These are phyloP conservation scores for Chymomyza costata DNA, from an alignment of 1,140 invertebrate species.

Conservation along the genomic window DNA sequence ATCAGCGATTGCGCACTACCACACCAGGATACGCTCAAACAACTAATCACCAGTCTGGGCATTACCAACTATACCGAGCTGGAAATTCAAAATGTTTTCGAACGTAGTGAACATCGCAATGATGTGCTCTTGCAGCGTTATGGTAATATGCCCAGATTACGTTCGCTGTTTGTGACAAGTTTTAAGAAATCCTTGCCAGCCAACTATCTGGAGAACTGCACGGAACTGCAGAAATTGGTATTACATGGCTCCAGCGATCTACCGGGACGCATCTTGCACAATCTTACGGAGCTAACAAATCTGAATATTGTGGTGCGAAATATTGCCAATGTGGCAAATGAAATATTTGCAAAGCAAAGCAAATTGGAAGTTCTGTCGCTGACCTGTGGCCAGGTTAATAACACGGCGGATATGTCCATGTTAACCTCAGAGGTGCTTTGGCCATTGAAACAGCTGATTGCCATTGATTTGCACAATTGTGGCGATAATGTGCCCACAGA, in stretches of 20 bases:
- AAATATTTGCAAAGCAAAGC: conserved; percentile 49
- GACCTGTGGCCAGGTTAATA: conserved; percentile 52
- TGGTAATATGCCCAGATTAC: conserved; percentile 39
- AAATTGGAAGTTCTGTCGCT: conserved; percentile 39
- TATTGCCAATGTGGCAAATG: conserved; percentile 42
- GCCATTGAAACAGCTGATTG: conserved; percentile 50
- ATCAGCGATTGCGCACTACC: conserved; percentile 54
- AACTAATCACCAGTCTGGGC: conserved; percentile 40
- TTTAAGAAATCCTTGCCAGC: conserved; percentile 44
- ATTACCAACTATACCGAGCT: conserved; percentile 50
- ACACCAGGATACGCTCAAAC: conserved; percentile 31
- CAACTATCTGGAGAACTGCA: conserved; percentile 37
- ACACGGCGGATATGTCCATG: conserved; percentile 54
- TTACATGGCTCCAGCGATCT: conserved; percentile 48
- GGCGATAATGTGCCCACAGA: conserved; percentile 55
- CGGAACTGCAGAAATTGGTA: conserved; percentile 33
- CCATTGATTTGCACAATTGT: conserved; percentile 50
- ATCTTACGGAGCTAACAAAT: conserved; percentile 27
- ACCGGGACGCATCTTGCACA: conserved; percentile 39
- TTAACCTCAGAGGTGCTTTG: conserved; percentile 51
- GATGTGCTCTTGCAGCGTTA: conserved; percentile 46
- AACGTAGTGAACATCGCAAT: conserved; percentile 42
- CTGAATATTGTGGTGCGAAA: conserved; percentile 46
- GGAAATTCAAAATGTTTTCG: conserved; percentile 46
- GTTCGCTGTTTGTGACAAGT: conserved; percentile 32